These are phyloP conservation scores for Drosophila pseudoobscura DNA, from an alignment of 1,140 invertebrate species.

Conservation along the genomic window DNA sequence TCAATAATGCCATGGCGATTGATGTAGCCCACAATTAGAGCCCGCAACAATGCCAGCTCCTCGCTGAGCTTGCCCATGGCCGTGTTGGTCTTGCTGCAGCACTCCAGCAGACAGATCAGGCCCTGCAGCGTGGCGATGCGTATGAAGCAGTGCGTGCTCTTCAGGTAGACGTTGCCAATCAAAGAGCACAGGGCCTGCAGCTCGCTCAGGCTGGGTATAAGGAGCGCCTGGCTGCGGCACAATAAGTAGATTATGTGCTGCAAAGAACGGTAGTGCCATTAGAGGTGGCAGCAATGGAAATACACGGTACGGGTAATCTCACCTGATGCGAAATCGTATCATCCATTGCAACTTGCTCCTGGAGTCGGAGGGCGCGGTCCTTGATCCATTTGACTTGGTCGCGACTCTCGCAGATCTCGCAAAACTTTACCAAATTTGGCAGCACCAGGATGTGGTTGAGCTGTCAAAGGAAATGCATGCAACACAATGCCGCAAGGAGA, in stretches of 20 bases:
- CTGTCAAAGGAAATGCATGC: constrained; percentile 33
- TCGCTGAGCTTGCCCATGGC: constrained; percentile 85
- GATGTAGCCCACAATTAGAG: constrained; percentile 88
- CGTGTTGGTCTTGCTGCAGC: constrained; percentile 85
- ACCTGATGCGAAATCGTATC: constrained; percentile 83
- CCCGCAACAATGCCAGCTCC: constrained; percentile 86
- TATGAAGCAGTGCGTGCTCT: constrained; percentile 85
- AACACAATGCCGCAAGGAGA: background rate
- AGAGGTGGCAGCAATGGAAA: constrained; percentile 13
- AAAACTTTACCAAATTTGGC: constrained; percentile 80
- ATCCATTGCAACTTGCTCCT: constrained; percentile 80
- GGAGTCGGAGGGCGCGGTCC: constrained; percentile 70
- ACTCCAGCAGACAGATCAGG: constrained; percentile 90
- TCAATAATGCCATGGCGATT: constrained; percentile 86
- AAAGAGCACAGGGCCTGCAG: constrained; percentile 71
- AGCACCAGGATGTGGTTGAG: constrained; percentile 75
- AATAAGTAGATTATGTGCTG: constrained; percentile 82
- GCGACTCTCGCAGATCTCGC: constrained; percentile 81
- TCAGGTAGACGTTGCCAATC: constrained; percentile 84
- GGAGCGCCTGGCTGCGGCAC: constrained; percentile 78
- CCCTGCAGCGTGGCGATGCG: constrained; percentile 89
- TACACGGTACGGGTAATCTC: constrained; percentile 12
- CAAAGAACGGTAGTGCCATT: constrained; percentile 10
- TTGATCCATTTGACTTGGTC: constrained; percentile 83
- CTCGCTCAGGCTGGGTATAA: constrained; percentile 75